These are phyloP conservation scores for Phyllopteryx taeniolatus DNA, from an alignment of 2,113 vertebrate species.

Conservation along the genomic window DNA sequence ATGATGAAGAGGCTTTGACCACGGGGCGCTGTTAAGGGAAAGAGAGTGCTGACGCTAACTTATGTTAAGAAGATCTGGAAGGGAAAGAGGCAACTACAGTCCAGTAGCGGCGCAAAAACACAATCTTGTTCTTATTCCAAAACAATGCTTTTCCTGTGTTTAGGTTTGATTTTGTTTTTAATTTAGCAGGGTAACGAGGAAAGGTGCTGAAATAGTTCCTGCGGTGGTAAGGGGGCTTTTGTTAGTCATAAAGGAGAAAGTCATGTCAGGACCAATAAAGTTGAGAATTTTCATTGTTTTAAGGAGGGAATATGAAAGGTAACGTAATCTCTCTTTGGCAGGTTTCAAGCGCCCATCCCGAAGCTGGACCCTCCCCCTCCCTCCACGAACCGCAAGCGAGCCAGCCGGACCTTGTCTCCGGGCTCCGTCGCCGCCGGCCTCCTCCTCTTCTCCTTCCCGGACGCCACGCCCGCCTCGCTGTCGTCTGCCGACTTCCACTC, in stretches of 20 bases:
- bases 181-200: no score
- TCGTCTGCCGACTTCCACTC: conserved; percentile 71
- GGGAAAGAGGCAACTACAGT: no score
- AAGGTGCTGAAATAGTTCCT: no score
- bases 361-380: conserved; percentile 79
- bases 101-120: no score
- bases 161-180: no score
- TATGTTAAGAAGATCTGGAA: conserved; percentile 31
- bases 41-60: conserved; percentile 41
- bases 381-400: conserved; percentile 74
- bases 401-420: conserved; percentile 74
- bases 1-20: neutral
- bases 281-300: no score
- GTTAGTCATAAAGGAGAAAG: no score
- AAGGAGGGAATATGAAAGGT: no score
- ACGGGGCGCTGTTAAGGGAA: neutral
- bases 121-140: no score
- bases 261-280: no score
- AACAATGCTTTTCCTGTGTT: no score
- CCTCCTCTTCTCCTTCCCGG: conserved; percentile 70
- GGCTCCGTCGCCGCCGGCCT: conserved; percentile 27
- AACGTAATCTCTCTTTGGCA: conserved; percentile 29
- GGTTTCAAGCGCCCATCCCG: conserved; percentile 74
- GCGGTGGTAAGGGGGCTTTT: no score
- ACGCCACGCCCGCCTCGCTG: conserved; percentile 69